A percentile compares a stretch with the other conserved stretches of the same genome.
Conservation (phyloP, 2,797 vertebrate species). For the Macroramphosus scolopax region DNA sequence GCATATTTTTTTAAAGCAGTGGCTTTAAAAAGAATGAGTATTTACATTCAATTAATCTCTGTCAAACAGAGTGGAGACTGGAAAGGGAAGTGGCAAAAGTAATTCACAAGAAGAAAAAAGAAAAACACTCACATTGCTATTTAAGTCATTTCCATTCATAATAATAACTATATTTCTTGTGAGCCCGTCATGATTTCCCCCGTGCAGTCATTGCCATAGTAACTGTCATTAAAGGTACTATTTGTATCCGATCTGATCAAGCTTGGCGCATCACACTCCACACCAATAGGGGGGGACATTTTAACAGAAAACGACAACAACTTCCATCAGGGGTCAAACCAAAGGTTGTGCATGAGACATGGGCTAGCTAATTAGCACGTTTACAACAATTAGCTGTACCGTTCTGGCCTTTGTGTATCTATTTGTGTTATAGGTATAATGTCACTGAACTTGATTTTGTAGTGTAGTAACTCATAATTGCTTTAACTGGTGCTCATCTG, state of each 20-base stretch:
- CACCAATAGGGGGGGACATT: too few species aligned
- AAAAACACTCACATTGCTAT: neutral
- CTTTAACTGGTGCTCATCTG: constrained; percentile 45
- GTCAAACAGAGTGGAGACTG: constrained; percentile 69
- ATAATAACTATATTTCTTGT: constrained; percentile 12
- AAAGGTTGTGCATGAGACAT: too few species aligned
- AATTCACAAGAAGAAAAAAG: constrained; percentile 24
- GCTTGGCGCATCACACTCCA: too few species aligned
- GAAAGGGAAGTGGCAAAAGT: constrained; percentile 28
- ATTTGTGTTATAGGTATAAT: constrained; percentile 43
- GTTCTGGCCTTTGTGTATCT: constrained; percentile 17
- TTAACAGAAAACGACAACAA: too few species aligned
- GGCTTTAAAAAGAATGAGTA: constrained; percentile 42
- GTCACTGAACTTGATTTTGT: constrained; percentile 38
- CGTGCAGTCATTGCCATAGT: constrained; percentile 2
- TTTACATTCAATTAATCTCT: constrained; percentile 53
- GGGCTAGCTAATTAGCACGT: too few species aligned
- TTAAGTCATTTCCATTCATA: too few species aligned
- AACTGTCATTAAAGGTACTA: neutral
- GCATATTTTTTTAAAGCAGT: constrained; percentile 48
- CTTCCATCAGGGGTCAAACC: too few species aligned
- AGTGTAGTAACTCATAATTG: constrained; percentile 42
- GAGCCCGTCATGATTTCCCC: constrained; percentile 10
- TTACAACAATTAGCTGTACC: too few species aligned
- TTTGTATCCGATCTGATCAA: too few species aligned